phyloP scores from a whole-genome alignment of 1,140 invertebrate genomes.

The Dinothrombium tinctorium region DNA sequence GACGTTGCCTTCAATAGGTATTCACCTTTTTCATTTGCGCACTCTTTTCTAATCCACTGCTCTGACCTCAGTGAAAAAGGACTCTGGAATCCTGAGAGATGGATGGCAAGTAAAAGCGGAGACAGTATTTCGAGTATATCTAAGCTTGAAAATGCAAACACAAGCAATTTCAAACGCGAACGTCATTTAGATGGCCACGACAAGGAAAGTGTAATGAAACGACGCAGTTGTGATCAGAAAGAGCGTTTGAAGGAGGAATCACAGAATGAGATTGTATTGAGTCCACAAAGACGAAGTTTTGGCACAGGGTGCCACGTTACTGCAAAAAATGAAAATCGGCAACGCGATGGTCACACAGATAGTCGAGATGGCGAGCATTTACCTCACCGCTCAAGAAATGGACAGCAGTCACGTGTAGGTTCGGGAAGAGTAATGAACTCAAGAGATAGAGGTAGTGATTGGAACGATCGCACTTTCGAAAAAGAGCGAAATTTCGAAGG shows the following conservation, averaged over 20 bases:
- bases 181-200: slow-evolving; percentile 5
- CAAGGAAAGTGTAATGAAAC: slow-evolving; percentile 22
- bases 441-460: not conserved
- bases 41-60: not conserved
- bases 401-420: not conserved
- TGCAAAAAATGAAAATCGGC: not conserved
- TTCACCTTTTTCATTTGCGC: not conserved
- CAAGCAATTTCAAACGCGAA: slow-evolving; percentile 13
- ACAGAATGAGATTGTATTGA: slow-evolving; percentile 51
- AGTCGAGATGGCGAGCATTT: not conserved
- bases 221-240: slow-evolving; percentile 31
- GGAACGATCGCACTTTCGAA: not conserved
- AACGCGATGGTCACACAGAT: not conserved
- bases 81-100: slow-evolving; percentile 34
- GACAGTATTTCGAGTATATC: not conserved
- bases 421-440: not conserved
- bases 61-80: slow-evolving; percentile 19
- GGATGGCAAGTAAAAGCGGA: slow-evolving; percentile 28
- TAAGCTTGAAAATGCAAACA: slow-evolving; percentile 11
- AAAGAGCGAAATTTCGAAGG: not conserved
- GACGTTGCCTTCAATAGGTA: slow-evolving; percentile 31
- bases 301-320: slow-evolving; percentile 43
- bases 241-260: slow-evolving; percentile 48
- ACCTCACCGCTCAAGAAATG: not conserved
- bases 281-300: slow-evolving; percentile 54